A percentile compares a stretch with the other conserved stretches of the same genome.
phyloP scores from a whole-genome alignment of 1,140 invertebrate genomes.

The Heliothis subflexa region DNA sequence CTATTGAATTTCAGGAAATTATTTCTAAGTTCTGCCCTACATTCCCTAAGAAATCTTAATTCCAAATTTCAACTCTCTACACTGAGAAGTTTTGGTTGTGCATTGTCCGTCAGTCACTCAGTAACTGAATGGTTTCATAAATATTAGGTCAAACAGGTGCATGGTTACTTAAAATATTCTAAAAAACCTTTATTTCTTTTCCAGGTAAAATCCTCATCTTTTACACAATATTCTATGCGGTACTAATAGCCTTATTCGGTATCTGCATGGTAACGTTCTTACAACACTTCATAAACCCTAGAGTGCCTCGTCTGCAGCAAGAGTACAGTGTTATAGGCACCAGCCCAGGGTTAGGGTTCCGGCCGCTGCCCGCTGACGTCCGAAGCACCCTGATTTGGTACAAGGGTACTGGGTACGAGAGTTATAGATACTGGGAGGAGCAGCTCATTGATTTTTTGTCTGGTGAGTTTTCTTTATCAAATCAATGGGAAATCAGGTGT shows the following conservation, averaged over 20 bases:
- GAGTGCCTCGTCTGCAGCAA: constrained; percentile 90
- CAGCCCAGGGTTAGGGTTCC: constrained; percentile 96
- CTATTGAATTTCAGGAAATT: too few relatives aligned
- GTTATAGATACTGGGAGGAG: constrained; percentile 92
- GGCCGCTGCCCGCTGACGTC: constrained; percentile 93
- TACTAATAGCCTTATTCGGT: constrained; percentile 91
- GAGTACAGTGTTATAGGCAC: constrained; percentile 89
- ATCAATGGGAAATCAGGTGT: too few relatives aligned
- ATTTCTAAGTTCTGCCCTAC: too few relatives aligned
- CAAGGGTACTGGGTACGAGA: constrained; percentile 90
- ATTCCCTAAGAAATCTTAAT: too few relatives aligned
- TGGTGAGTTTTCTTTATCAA: constrained; percentile 84
- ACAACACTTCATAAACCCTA: constrained; percentile 87
- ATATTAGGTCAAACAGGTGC: too few relatives aligned
- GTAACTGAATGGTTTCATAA: too few relatives aligned
- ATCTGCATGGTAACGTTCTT: constrained; percentile 94
- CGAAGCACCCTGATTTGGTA: constrained; percentile 98
- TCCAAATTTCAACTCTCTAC: too few relatives aligned
- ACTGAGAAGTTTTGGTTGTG: too few relatives aligned
- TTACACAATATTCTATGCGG: constrained; percentile 95
- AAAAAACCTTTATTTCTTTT: constrained; percentile 71
- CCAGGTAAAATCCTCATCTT: constrained; percentile 93
- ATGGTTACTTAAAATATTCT: not conserved
- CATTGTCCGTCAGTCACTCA: too few relatives aligned
- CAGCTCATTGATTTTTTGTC: constrained; percentile 91